Evolutionary conservation across 1,140 invertebrate genomes (phyloP).

Genomic region (Drosophila nannoptera): DNA sequence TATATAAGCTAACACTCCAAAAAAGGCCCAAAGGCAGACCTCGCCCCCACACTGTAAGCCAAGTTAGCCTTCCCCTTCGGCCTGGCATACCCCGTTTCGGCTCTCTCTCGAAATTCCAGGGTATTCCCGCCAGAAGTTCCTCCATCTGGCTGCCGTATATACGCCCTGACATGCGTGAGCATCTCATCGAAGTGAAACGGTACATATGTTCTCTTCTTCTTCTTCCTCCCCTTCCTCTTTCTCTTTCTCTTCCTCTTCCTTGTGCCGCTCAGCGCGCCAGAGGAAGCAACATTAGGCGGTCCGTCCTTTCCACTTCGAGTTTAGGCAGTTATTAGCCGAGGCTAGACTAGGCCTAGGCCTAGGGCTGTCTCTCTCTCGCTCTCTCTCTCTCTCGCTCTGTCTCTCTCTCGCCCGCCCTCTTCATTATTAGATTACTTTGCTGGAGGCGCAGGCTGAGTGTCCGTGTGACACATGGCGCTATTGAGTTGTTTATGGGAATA

Average conservation of each 20-base stretch:
- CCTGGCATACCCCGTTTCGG: too few relatives aligned
- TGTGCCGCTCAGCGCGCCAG: not conserved
- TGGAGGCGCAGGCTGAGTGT: slow-evolving; percentile 15
- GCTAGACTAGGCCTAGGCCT: not conserved
- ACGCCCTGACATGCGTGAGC: too few relatives aligned
- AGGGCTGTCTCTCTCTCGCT: not conserved
- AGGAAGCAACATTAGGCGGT: slow-evolving; percentile 5
- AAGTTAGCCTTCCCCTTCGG: too few relatives aligned
- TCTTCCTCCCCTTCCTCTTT: too few relatives aligned
- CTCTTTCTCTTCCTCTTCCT: not conserved
- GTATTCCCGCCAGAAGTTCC: too few relatives aligned
- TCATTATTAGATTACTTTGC: slow-evolving; percentile 56
- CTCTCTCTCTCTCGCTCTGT: not conserved
- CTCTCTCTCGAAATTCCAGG: too few relatives aligned
- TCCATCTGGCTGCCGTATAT: not conserved
- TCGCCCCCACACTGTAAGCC: too few relatives aligned
- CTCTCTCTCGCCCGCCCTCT: not conserved
- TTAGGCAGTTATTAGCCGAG: too few relatives aligned
- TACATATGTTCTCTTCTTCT: slow-evolving; percentile 12
- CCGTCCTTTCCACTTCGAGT: slow-evolving; percentile 14
- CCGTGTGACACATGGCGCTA: slow-evolving; percentile 35
- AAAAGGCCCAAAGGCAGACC: too few relatives aligned
- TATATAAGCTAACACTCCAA: too few relatives aligned
- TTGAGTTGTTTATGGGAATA: slow-evolving; percentile 56
- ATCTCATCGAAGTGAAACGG: slow-evolving; percentile 11